A percentile compares a stretch with the other conserved stretches of the same genome.
Conservation (phyloP, 2,113 vertebrate species). For the Gavia stellata region DNA sequence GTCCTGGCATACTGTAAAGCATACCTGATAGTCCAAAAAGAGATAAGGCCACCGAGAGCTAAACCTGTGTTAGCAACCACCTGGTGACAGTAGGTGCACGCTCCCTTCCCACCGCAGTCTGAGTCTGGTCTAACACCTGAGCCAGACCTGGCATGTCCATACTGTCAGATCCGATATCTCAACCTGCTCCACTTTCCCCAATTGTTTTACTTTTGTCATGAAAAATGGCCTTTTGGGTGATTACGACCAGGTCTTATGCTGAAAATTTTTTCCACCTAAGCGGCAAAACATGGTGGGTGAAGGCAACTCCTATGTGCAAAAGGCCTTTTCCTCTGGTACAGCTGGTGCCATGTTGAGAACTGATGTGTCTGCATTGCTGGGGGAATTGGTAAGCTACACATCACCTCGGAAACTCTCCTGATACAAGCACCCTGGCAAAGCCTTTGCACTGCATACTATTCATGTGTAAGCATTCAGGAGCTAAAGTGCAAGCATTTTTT, state of each 20-base stretch:
- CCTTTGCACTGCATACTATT: neutral
- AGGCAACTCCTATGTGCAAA: neutral
- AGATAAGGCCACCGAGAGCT: neutral
- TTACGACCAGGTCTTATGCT: rapidly evolving
- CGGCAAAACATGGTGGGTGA: neutral
- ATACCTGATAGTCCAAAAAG: neutral
- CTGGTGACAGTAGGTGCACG: rapidly evolving
- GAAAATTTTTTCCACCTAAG: neutral
- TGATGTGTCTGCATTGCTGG: neutral
- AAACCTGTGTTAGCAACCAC: neutral
- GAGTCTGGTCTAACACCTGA: neutral
- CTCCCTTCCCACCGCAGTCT: neutral
- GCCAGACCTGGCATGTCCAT: neutral
- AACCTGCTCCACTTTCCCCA: neutral
- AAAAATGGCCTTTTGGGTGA: neutral
- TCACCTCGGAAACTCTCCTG: rapidly evolving
- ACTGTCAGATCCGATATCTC: neutral
- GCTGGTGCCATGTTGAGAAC: neutral
- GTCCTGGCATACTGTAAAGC: neutral
- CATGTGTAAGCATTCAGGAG: neutral
- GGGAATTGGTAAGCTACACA: neutral
- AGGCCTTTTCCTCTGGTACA: neutral
- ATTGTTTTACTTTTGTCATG: neutral
- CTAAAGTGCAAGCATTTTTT: neutral
- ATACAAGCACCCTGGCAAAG: neutral